Evolutionary conservation across 2,113 vertebrate species (phyloP).

Genomic region (Perca flavescens): DNA sequence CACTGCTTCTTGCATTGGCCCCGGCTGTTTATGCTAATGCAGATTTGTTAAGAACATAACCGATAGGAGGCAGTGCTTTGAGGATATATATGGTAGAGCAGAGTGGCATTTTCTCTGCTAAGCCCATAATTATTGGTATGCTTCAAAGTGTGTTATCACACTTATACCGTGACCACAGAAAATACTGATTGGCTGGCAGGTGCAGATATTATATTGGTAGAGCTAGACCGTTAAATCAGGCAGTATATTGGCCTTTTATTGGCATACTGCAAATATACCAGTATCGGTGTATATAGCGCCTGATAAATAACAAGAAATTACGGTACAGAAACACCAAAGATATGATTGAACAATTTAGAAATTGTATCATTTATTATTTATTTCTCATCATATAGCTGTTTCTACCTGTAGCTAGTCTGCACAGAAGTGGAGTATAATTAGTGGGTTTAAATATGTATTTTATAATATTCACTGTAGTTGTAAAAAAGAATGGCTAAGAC

Average conservation of each 20-base stretch:
- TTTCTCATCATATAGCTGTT: slow-evolving; percentile 1
- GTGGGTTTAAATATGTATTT: background rate
- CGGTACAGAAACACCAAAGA: background rate
- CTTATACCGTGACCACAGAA: background rate
- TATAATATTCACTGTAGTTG: background rate
- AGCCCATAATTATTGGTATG: background rate
- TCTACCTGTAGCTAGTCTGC: slow-evolving; percentile 5
- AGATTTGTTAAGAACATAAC: background rate
- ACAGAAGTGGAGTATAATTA: background rate
- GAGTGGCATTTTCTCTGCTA: background rate
- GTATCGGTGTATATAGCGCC: background rate
- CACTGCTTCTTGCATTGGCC: background rate
- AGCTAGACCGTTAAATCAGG: background rate
- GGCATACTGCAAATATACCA: background rate
- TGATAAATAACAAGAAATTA: background rate
- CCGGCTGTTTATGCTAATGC: background rate
- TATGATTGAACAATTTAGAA: background rate
- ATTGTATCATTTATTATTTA: background rate
- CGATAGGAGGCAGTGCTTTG: background rate
- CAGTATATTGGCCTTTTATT: background rate
- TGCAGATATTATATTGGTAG: background rate
- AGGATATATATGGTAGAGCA: background rate
- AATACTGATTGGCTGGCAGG: background rate
- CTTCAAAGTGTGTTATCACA: background rate
- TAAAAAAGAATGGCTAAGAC: background rate